Conservation (phyloP, 2,888 invertebrate species). For the Epinotia demarniana region DNA sequence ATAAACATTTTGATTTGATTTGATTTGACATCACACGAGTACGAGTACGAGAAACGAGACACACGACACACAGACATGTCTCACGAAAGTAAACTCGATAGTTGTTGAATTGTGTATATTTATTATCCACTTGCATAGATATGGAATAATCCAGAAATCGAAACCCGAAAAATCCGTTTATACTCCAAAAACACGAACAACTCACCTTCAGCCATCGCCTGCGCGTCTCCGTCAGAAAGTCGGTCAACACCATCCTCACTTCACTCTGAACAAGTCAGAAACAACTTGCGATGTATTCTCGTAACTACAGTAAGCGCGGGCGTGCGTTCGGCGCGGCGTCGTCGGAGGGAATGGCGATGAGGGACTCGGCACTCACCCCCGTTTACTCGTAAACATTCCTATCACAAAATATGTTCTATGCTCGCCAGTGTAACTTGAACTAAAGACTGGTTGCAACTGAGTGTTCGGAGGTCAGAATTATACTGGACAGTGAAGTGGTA, state of each 20-base stretch:
- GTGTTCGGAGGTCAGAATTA: neutral
- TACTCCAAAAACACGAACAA: conserved; percentile 18
- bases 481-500: neutral
- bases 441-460: neutral
- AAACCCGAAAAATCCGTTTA: neutral
- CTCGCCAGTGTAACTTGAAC: neutral
- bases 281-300: neutral
- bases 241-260: conserved; percentile 72
- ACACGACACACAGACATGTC: no score
- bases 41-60: no score
- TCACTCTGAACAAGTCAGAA: conserved; percentile 1
- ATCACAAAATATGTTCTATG: neutral
- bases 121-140: neutral
- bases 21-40: no score
- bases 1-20: no score
- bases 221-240: conserved; percentile 77
- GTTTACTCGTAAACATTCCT: conserved; percentile 1
- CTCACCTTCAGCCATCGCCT: conserved; percentile 78
- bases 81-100: no score
- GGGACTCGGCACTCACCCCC: conserved; percentile 5
- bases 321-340: conserved; percentile 28
- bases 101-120: neutral
- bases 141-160: neutral
- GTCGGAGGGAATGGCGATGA: conserved; percentile 29
- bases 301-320: conserved; percentile 2